These are phyloP conservation scores for Pollenia griseotomentosa DNA, from an alignment of 2,888 invertebrate species.

Conservation along the genomic window DNA sequence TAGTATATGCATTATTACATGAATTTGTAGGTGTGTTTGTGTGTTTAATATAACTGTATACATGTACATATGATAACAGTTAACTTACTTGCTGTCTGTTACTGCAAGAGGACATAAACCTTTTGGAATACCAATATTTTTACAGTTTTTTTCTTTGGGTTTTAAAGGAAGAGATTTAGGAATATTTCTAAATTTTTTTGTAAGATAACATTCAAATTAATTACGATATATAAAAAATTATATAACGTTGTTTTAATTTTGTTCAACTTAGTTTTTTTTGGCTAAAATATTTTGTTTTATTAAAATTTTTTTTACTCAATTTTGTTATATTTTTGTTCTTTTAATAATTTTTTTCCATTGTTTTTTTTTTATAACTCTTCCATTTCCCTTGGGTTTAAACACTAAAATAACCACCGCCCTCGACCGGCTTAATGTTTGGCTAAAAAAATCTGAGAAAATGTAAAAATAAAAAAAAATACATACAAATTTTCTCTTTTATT, in stretches of 20 bases:
- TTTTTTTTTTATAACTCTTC: constrained; percentile 32
- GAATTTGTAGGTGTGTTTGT: constrained; percentile 1
- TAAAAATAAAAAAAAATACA: constrained; percentile 7
- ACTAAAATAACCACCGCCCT: constrained; percentile 76
- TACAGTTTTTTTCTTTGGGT: constrained; percentile 1
- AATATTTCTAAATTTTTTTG: no score
- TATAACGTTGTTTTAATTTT: neutral
- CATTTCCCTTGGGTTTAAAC: constrained; percentile 45
- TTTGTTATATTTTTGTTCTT: constrained; percentile 35
- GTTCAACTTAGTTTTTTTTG: neutral
- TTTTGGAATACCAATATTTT: constrained; percentile 34
- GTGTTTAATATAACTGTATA: constrained; percentile 18
- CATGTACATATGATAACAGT: constrained; percentile 35
- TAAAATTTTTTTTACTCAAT: neutral
- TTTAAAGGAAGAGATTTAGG: neutral
- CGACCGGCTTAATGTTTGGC: constrained; percentile 72
- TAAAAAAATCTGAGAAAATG: constrained; percentile 34
- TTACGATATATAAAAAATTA: no score
- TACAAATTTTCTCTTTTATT: constrained; percentile 32
- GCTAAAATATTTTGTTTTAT: neutral
- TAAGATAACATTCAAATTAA: no score
- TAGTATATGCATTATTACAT: neutral
- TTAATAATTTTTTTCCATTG: constrained; percentile 14
- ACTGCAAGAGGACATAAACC: constrained; percentile 70
- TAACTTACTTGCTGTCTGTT: constrained; percentile 64